Evolutionary conservation across 2,888 invertebrate species (phyloP).

Genomic region (Leucoma salicis): DNA sequence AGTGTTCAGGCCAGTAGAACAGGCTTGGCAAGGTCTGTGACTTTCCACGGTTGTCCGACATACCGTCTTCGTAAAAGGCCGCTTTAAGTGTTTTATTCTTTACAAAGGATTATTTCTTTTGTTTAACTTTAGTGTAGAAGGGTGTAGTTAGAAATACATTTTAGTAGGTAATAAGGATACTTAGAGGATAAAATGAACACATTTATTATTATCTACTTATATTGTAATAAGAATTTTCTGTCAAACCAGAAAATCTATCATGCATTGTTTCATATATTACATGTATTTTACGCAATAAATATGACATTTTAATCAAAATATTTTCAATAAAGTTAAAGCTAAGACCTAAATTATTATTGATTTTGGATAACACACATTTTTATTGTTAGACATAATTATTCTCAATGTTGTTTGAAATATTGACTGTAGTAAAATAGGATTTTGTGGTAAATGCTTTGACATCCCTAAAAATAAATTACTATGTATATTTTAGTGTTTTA

Average conservation of each 20-base stretch:
- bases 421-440: conserved; percentile 6
- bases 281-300: background rate
- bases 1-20: no score
- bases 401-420: background rate
- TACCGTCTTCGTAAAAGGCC: no score
- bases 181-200: no score
- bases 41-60: no score
- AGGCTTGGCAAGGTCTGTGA: no score
- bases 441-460: conserved; percentile 32
- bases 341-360: conserved; percentile 27
- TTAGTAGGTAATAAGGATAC: no score
- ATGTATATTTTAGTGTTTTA: conserved; percentile 19
- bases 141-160: no score
- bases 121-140: no score
- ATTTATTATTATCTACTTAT: no score
- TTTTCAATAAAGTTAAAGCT: conserved; percentile 25
- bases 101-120: no score
- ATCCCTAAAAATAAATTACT: conserved; percentile 38
- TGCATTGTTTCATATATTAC: background rate
- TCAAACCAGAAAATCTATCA: background rate
- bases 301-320: conserved; percentile 4
- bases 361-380: conserved; percentile 32
- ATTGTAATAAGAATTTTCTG: no score
- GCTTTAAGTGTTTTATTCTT: no score
- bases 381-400: conserved; percentile 16